phyloP scores from a whole-genome alignment of 2,113 vertebrate species.

The Rhinopomastus cyanomelas region DNA sequence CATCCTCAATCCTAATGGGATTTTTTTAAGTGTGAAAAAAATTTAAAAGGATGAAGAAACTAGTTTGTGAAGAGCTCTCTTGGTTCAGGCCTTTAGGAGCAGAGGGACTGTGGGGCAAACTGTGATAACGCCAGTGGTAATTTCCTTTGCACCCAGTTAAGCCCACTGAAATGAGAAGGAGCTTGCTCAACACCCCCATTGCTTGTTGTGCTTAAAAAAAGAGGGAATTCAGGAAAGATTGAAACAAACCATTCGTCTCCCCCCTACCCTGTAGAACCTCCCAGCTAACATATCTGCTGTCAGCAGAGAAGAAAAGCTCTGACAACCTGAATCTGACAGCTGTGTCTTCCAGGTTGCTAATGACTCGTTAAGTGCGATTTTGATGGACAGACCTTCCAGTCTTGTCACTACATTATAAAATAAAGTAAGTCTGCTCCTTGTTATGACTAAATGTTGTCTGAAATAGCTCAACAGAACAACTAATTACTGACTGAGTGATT shows the following conservation, averaged over 20 bases:
- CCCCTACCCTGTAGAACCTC: not conserved
- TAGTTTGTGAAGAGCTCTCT: not conserved
- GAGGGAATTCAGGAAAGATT: not conserved
- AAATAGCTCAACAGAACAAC: not conserved
- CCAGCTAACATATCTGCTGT: not conserved
- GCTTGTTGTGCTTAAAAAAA: not conserved
- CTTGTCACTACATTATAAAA: not conserved
- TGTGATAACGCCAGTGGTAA: not conserved
- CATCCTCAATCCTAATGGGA: not conserved
- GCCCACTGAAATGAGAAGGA: not conserved
- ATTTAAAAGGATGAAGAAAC: not conserved
- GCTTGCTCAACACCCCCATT: not conserved
- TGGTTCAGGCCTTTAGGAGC: not conserved
- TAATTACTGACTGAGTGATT: not conserved
- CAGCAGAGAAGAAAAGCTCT: not conserved
- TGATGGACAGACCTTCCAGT: not conserved
- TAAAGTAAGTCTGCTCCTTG: not conserved
- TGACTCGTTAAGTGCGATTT: not conserved
- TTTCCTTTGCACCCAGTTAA: not conserved
- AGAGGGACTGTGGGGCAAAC: not conserved
- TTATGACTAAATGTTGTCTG: not conserved
- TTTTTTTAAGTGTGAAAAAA: not conserved
- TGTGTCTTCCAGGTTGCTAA: not conserved
- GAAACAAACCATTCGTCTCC: not conserved
- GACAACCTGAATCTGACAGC: conserved; percentile 6